Evolutionary conservation across 2,113 vertebrate species (phyloP).

Genomic region (Labeo catla): DNA sequence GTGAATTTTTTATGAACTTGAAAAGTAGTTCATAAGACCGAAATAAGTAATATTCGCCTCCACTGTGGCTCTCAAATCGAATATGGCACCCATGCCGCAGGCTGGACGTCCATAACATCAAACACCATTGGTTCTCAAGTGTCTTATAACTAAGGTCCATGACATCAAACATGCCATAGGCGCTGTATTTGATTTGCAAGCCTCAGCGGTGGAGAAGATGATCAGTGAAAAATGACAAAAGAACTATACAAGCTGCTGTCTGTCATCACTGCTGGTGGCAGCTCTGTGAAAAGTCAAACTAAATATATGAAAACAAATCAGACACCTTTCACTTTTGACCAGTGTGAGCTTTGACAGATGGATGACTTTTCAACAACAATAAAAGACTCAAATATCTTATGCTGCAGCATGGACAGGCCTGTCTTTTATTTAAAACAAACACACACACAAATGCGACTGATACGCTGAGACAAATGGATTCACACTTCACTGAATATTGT

Average conservation of each 20-base stretch:
- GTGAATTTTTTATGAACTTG: neutral
- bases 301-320: slow-evolving; percentile 7
- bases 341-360: neutral
- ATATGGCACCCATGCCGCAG: neutral
- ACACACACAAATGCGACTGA: neutral
- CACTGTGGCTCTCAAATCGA: neutral
- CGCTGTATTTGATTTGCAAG: neutral
- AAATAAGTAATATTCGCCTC: neutral
- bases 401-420: neutral
- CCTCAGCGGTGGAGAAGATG: neutral
- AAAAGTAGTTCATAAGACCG: neutral
- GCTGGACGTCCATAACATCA: neutral
- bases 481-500: neutral
- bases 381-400: neutral
- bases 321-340: neutral
- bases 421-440: neutral
- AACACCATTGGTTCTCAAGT: neutral
- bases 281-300: neutral
- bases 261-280: neutral
- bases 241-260: neutral
- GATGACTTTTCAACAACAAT: neutral
- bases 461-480: neutral
- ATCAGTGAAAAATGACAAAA: neutral
- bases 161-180: slow-evolving; percentile 2
- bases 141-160: neutral